Percentiles rank a stretch among this genome's conserved stretches.
These are phyloP conservation scores for Ostrea denselamellosa DNA, from an alignment of 1,140 invertebrate species.

Conservation along the genomic window DNA sequence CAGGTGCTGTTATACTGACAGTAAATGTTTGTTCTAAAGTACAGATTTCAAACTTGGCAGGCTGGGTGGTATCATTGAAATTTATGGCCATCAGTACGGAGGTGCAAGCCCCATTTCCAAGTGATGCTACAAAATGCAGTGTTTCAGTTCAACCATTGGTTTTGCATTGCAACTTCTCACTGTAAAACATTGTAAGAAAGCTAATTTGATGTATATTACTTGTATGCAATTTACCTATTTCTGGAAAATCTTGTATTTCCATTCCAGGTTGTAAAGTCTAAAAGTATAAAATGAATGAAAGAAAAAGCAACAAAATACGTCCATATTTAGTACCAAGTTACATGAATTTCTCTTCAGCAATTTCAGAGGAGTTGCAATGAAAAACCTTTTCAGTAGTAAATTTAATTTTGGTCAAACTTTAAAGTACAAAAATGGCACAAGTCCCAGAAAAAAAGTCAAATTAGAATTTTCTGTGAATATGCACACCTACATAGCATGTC, in stretches of 20 bases:
- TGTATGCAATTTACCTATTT: constrained; percentile 81
- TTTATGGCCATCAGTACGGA: constrained; percentile 89
- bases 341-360: neutral
- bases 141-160: neutral
- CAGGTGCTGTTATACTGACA: constrained; percentile 88
- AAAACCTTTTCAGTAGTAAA: too few species aligned
- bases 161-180: neutral
- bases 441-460: too few species aligned
- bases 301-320: too few species aligned
- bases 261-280: constrained; percentile 86
- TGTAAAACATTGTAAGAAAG: neutral
- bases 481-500: too few species aligned
- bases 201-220: constrained; percentile 8
- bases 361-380: too few species aligned
- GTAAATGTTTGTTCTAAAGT: constrained; percentile 81
- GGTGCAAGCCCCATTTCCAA: constrained; percentile 80
- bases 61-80: constrained; percentile 95
- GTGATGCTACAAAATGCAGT: constrained; percentile 70
- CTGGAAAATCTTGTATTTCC: constrained; percentile 90
- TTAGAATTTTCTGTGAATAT: too few species aligned
- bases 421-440: too few species aligned
- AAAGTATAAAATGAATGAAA: constrained; percentile 52
- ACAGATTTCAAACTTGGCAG: constrained; percentile 88
- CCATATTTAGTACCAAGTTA: too few species aligned
- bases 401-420: too few species aligned